These are phyloP conservation scores for Drosophila burlai DNA, from an alignment of 1,140 invertebrate genomes.

Conservation along the genomic window DNA sequence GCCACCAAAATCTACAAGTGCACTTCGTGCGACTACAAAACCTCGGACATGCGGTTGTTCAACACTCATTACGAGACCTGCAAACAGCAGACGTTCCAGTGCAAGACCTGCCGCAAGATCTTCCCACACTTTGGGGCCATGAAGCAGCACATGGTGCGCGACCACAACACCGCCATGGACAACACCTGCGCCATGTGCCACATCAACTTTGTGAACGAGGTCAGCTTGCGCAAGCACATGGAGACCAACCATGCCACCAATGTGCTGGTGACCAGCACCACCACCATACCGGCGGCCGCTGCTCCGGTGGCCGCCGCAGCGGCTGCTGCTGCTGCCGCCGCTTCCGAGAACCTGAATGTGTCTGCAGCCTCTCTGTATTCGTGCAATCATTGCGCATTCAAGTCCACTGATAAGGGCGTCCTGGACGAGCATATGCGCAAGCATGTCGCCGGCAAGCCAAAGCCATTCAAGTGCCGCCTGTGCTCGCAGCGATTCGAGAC, in stretches of 20 bases:
- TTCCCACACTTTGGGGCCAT: slow-evolving; percentile 81
- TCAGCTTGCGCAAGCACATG: slow-evolving; percentile 83
- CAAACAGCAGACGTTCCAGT: slow-evolving; percentile 84
- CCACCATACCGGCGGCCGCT: slow-evolving; percentile 73
- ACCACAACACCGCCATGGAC: slow-evolving; percentile 81
- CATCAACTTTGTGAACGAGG: slow-evolving; percentile 82
- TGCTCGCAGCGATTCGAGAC: slow-evolving; percentile 84
- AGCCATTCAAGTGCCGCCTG: slow-evolving; percentile 84
- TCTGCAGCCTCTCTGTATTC: slow-evolving; percentile 66
- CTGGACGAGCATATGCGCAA: slow-evolving; percentile 84
- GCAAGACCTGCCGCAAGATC: slow-evolving; percentile 83
- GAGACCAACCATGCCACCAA: slow-evolving; percentile 83
- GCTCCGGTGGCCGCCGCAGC: slow-evolving; percentile 65
- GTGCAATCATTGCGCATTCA: slow-evolving; percentile 83
- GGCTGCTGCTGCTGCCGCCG: slow-evolving; percentile 58
- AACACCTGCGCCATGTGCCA: slow-evolving; percentile 83
- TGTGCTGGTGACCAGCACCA: slow-evolving; percentile 80
- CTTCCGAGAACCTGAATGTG: slow-evolving; percentile 44
- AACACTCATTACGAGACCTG: slow-evolving; percentile 84
- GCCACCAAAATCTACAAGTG: slow-evolving; percentile 85
- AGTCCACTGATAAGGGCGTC: slow-evolving; percentile 77
- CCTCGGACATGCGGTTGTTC: slow-evolving; percentile 83
- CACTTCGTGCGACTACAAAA: slow-evolving; percentile 84
- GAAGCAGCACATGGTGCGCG: slow-evolving; percentile 83
- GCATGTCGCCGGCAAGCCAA: slow-evolving; percentile 75